A percentile compares a stretch with the other conserved stretches of the same genome.
These are phyloP conservation scores for Pollenia amentaria DNA, from an alignment of 2,888 invertebrate genomes.

Conservation along the genomic window DNA sequence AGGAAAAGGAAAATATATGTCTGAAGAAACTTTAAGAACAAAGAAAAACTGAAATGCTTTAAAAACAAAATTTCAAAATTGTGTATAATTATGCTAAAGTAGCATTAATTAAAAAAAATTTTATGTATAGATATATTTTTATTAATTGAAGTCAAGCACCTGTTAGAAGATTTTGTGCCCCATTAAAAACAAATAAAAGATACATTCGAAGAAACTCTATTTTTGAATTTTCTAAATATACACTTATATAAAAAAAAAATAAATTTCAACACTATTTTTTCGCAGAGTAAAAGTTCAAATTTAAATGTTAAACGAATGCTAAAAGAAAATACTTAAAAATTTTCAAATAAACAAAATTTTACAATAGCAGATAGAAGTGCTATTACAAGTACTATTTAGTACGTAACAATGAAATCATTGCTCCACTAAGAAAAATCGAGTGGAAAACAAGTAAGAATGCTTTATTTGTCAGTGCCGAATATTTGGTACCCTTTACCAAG, in stretches of 20 bases:
- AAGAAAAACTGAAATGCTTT: background rate
- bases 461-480: background rate
- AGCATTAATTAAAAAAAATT: constrained; percentile 17
- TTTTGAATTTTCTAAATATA: constrained; percentile 12
- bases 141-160: constrained; percentile 64
- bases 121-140: background rate
- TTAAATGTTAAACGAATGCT: constrained; percentile 62
- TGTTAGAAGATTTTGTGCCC: constrained; percentile 36
- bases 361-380: constrained; percentile 23
- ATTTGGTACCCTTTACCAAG: too few relatives aligned
- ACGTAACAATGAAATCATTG: constrained; percentile 59
- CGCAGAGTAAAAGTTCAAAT: constrained; percentile 64
- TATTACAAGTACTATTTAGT: constrained; percentile 9
- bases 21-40: background rate
- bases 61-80: constrained; percentile 14
- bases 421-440: constrained; percentile 39
- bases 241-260: constrained; percentile 22
- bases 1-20: constrained; percentile 39
- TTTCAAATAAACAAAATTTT: constrained; percentile 41
- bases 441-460: background rate
- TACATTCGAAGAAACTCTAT: constrained; percentile 5
- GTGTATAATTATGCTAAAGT: background rate
- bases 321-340: constrained; percentile 19
- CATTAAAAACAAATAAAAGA: background rate
- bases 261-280: constrained; percentile 47